Evolutionary conservation across 1,140 invertebrate species (phyloP).

Genomic region (Heliothis virescens): DNA sequence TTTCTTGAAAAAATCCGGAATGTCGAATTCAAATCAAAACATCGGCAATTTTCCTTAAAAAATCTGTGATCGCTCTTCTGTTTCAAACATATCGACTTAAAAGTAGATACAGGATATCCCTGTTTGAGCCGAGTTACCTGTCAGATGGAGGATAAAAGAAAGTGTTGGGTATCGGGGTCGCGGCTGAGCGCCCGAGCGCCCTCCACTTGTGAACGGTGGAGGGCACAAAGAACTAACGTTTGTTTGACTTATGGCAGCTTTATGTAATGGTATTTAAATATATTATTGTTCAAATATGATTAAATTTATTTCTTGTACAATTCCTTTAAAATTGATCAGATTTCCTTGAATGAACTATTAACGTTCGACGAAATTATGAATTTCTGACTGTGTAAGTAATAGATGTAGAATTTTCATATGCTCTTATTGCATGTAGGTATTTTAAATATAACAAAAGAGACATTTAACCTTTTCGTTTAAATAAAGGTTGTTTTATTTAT

Average conservation of each 20-base stretch:
- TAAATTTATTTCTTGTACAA: too few relatives aligned
- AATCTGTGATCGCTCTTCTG: conserved; percentile 26
- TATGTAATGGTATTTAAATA: background rate
- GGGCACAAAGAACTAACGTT: conserved; percentile 53
- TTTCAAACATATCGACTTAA: conserved; percentile 35
- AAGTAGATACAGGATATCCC: conserved; percentile 44
- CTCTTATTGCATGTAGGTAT: too few relatives aligned
- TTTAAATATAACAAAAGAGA: too few relatives aligned
- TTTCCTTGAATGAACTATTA: too few relatives aligned
- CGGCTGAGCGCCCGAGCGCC: conserved; percentile 48
- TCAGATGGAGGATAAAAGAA: conserved; percentile 59
- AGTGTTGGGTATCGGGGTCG: conserved; percentile 57
- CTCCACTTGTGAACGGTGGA: conserved; percentile 56
- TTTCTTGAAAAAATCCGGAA: background rate
- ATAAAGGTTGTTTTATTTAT: background rate
- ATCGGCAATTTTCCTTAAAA: background rate
- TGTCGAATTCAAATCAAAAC: background rate
- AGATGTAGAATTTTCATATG: too few relatives aligned
- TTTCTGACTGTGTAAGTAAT: too few relatives aligned
- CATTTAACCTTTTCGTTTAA: too few relatives aligned
- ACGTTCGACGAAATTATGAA: too few relatives aligned
- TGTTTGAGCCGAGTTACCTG: conserved; percentile 52
- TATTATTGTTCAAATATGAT: too few relatives aligned
- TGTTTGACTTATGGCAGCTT: conserved; percentile 45
- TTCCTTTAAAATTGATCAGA: too few relatives aligned